Conservation (phyloP, 2,888 invertebrate genomes). For the Adelognathus sp. region DNA sequence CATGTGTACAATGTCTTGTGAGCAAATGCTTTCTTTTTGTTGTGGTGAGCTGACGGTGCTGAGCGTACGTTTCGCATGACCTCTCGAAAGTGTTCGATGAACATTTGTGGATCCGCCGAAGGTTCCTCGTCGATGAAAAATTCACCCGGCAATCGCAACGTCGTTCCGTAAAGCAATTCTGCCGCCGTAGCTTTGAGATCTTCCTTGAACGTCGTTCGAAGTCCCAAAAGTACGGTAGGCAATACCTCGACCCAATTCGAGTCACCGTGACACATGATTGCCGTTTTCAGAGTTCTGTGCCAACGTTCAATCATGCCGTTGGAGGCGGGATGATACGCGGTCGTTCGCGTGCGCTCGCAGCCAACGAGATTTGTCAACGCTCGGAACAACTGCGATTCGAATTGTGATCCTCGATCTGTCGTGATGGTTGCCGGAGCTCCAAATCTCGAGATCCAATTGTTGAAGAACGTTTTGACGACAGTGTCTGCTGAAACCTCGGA, state of each 20-base stretch:
- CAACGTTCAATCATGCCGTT: constrained; percentile 79
- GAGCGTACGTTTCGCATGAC: constrained; percentile 38
- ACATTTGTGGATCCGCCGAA: constrained; percentile 24
- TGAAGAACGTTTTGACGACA: constrained; percentile 18
- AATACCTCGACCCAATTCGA: constrained; percentile 42
- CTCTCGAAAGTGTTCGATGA: constrained; percentile 46
- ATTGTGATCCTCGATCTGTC: constrained; percentile 75
- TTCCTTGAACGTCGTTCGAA: constrained; percentile 64
- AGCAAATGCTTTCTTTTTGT: constrained; percentile 8
- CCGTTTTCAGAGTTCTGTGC: constrained; percentile 78
- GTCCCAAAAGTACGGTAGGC: constrained; percentile 69
- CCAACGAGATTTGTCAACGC: constrained; percentile 63
- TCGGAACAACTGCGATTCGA: constrained; percentile 68
- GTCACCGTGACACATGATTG: constrained; percentile 67
- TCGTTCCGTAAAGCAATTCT: constrained; percentile 53
- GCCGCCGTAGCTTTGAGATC: constrained; percentile 41
- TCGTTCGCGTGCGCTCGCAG: constrained; percentile 63
- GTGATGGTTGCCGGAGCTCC: constrained; percentile 63
- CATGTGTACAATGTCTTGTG: constrained; percentile 48
- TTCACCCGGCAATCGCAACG: constrained; percentile 52
- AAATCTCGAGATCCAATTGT: constrained; percentile 14
- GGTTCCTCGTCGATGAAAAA: constrained; percentile 50
- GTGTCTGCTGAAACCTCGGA: constrained; percentile 46
- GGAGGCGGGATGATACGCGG: constrained; percentile 74
- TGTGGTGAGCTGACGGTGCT: constrained; percentile 51